A percentile compares a stretch with the other conserved stretches of the same genome.
phyloP scores from a whole-genome alignment of 2,888 invertebrate species.

The Parnassius mnemosyne region DNA sequence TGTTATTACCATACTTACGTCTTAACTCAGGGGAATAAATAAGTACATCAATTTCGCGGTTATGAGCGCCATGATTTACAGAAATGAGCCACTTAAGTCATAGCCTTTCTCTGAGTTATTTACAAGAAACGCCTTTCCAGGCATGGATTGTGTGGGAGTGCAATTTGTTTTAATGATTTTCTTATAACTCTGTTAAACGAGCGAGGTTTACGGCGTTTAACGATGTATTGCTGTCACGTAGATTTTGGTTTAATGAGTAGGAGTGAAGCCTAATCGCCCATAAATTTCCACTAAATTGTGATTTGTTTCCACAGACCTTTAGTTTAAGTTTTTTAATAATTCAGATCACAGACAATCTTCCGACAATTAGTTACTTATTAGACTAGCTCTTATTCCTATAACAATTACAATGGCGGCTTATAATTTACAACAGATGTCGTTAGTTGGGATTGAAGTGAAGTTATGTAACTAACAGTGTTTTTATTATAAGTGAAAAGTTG shows the following conservation, averaged over 20 bases:
- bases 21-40: constrained; percentile 14
- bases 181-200: constrained; percentile 15
- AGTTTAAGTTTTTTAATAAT: constrained; percentile 5
- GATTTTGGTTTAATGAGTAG: constrained; percentile 10
- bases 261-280: constrained; percentile 8
- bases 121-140: constrained; percentile 10
- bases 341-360: background rate
- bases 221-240: constrained; percentile 16
- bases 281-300: constrained; percentile 15
- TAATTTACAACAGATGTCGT: too few relatives aligned
- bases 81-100: constrained; percentile 16
- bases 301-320: background rate
- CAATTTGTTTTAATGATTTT: constrained; percentile 21
- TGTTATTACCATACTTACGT: background rate
- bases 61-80: constrained; percentile 17
- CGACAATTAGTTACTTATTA: too few relatives aligned
- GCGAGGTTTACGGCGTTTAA: constrained; percentile 11
- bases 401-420: too few relatives aligned
- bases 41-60: constrained; percentile 12
- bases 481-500: too few relatives aligned
- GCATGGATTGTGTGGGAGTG: constrained; percentile 5
- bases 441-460: too few relatives aligned
- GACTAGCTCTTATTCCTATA: too few relatives aligned
- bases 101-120: constrained; percentile 11
- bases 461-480: too few relatives aligned